phyloP scores from a whole-genome alignment of 1,140 invertebrate genomes.

The Drosophila sproati region DNA sequence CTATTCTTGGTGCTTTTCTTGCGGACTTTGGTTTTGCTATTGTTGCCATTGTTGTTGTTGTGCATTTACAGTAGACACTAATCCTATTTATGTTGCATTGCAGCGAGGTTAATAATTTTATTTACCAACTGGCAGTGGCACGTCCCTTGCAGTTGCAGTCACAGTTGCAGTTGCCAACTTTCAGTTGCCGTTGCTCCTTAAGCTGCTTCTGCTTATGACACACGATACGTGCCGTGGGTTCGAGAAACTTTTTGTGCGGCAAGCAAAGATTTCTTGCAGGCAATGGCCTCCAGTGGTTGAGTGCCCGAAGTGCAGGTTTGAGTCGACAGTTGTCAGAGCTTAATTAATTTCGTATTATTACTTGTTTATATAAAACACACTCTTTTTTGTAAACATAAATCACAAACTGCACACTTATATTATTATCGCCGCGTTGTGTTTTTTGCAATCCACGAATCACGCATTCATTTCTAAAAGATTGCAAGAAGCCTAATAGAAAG shows the following conservation, averaged over 20 bases:
- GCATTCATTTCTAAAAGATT: too few species aligned
- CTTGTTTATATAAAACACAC: background rate
- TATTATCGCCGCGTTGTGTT: too few species aligned
- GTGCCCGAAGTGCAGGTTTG: slow-evolving; percentile 1
- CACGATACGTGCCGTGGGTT: slow-evolving; percentile 72
- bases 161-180: slow-evolving; percentile 10
- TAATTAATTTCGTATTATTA: slow-evolving; percentile 62
- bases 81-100: slow-evolving; percentile 83
- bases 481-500: too few species aligned
- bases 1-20: slow-evolving; percentile 12
- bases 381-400: too few species aligned
- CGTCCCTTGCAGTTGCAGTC: slow-evolving; percentile 52
- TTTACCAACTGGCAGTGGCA: slow-evolving; percentile 65
- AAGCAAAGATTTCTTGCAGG: slow-evolving; percentile 25
- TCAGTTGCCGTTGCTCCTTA: slow-evolving; percentile 29
- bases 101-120: slow-evolving; percentile 84
- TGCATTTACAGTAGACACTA: slow-evolving; percentile 78
- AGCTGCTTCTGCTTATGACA: slow-evolving; percentile 75
- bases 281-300: slow-evolving; percentile 33
- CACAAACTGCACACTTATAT: too few species aligned
- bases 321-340: slow-evolving; percentile 12
- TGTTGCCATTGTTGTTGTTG: slow-evolving; percentile 41
- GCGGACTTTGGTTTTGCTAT: slow-evolving; percentile 10
- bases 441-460: too few species aligned
- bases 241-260: slow-evolving; percentile 48